Conservation (phyloP, 2,113 vertebrate species). For the Noctilio leporinus region DNA sequence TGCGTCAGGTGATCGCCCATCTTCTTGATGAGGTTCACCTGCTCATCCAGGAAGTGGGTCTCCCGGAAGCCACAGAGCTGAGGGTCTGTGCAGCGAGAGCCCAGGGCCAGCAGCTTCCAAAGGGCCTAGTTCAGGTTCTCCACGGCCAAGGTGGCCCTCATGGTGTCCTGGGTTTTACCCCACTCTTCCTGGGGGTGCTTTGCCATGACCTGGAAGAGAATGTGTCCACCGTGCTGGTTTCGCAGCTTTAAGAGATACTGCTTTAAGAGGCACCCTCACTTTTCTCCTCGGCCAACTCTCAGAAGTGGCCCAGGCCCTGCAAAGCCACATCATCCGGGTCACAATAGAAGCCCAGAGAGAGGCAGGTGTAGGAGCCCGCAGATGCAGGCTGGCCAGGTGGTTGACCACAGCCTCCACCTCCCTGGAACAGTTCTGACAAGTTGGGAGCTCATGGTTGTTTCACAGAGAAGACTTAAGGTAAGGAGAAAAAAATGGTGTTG, state of each 20-base stretch:
- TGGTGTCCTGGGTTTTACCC: neutral
- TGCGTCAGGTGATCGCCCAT: neutral
- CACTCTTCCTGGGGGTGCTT: neutral
- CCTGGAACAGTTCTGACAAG: neutral
- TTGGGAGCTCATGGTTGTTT: neutral
- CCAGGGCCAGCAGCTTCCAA: neutral
- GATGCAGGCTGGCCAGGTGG: neutral
- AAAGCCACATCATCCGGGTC: fast-evolving
- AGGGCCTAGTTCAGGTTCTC: neutral
- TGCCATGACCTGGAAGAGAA: neutral
- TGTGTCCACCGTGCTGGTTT: neutral
- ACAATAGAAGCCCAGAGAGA: neutral
- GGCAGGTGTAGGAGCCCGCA: neutral
- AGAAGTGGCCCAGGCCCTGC: neutral
- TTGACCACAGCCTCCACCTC: neutral
- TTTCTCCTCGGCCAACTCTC: fast-evolving
- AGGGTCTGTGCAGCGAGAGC: neutral
- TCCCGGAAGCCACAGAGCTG: neutral
- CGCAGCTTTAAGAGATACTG: neutral
- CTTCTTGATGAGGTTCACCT: neutral
- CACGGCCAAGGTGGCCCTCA: neutral
- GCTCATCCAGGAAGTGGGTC: neutral
- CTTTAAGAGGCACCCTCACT: no score
- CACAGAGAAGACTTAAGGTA: no score
- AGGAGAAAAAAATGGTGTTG: neutral